A percentile compares a stretch with the other conserved stretches of the same genome.
Conservation (phyloP, 2,888 invertebrate species). For the Chrysolina haemoptera region DNA sequence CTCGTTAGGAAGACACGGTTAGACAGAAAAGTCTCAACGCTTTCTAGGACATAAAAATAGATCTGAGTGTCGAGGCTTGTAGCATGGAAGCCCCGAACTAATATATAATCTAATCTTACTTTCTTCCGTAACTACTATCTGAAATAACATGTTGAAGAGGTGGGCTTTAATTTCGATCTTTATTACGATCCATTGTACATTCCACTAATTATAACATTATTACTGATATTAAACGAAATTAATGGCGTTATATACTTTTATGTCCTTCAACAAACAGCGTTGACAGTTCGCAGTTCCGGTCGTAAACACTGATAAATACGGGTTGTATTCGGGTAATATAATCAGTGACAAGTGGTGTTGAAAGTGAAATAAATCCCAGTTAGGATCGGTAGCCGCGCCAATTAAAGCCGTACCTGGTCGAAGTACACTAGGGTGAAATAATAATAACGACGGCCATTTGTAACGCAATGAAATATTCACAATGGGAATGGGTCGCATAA, state of each 20-base stretch:
- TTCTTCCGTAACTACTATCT: too few relatives aligned
- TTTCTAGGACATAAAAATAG: too few relatives aligned
- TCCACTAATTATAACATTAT: slow-evolving; percentile 2
- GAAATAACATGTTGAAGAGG: too few relatives aligned
- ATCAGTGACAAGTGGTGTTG: slow-evolving; percentile 64
- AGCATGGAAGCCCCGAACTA: too few relatives aligned
- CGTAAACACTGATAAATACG: slow-evolving; percentile 61
- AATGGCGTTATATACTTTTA: slow-evolving; percentile 26
- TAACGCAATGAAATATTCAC: slow-evolving; percentile 66
- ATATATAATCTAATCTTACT: too few relatives aligned
- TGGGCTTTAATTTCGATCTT: background rate
- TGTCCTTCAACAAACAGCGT: slow-evolving; percentile 50
- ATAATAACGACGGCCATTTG: slow-evolving; percentile 66
- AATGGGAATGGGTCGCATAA: slow-evolving; percentile 51
- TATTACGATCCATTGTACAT: slow-evolving; percentile 11
- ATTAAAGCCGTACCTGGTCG: slow-evolving; percentile 63
- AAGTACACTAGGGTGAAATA: slow-evolving; percentile 62
- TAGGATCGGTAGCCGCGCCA: slow-evolving; percentile 64
- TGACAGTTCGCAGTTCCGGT: slow-evolving; percentile 45
- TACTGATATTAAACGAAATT: slow-evolving; percentile 12
- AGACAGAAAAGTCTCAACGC: too few relatives aligned
- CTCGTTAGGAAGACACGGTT: too few relatives aligned
- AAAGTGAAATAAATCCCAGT: slow-evolving; percentile 64
- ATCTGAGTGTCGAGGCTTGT: too few relatives aligned
- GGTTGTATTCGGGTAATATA: slow-evolving; percentile 60